A percentile compares a stretch with the other conserved stretches of the same genome.
Evolutionary conservation across 2,888 invertebrate species (phyloP).

Genomic region (Bombylius major): DNA sequence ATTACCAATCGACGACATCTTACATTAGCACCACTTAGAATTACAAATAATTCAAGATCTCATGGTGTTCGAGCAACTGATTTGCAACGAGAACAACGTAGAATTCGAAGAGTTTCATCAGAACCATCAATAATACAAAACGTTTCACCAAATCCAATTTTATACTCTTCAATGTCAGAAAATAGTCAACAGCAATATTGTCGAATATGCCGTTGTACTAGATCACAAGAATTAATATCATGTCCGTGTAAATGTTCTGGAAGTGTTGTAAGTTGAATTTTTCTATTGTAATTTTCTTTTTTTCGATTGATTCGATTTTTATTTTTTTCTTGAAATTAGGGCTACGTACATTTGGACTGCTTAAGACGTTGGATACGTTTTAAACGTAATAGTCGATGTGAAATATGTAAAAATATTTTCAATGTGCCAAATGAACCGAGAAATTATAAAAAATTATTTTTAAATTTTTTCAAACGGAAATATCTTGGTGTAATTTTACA

Average conservation of each 20-base stretch:
- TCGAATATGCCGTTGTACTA: slow-evolving; percentile 30
- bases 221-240: slow-evolving; percentile 24
- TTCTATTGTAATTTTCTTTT: too few relatives aligned
- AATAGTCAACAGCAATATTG: slow-evolving; percentile 22
- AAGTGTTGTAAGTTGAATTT: slow-evolving; percentile 25
- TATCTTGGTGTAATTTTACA: slow-evolving; percentile 28
- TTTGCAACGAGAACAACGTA: too few relatives aligned
- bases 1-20: too few relatives aligned
- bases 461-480: slow-evolving; percentile 25
- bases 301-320: not conserved
- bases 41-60: too few relatives aligned
- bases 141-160: too few relatives aligned
- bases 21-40: too few relatives aligned
- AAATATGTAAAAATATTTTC: slow-evolving; percentile 26
- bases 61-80: too few relatives aligned
- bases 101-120: too few relatives aligned
- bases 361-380: slow-evolving; percentile 31
- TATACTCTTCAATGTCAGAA: not conserved
- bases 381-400: slow-evolving; percentile 25
- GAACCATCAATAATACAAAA: too few relatives aligned
- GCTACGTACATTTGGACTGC: slow-evolving; percentile 29
- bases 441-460: slow-evolving; percentile 22
- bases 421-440: slow-evolving; percentile 22
- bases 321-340: slow-evolving; percentile 17
- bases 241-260: slow-evolving; percentile 33